A percentile compares a stretch with the other conserved stretches of the same genome.
Evolutionary conservation across 2,113 vertebrate genomes (phyloP).

Genomic region (Martes martes): DNA sequence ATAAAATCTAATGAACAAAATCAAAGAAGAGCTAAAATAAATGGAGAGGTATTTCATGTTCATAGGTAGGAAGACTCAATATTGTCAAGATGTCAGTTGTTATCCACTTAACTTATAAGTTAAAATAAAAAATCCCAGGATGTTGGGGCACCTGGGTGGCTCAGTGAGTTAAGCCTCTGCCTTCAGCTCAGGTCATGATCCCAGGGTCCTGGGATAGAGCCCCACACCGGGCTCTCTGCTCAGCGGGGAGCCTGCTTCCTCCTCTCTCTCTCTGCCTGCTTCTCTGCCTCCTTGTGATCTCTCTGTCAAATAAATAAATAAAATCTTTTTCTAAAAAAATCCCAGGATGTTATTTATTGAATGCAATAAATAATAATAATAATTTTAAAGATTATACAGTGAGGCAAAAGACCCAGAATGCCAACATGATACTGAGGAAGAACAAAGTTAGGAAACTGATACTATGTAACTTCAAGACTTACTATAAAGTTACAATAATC

Average conservation of each 20-base stretch:
- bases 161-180: too few relatives aligned
- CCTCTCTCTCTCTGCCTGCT: too few relatives aligned
- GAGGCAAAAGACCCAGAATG: not conserved
- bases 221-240: too few relatives aligned
- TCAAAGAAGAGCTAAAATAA: not conserved
- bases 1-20: not conserved
- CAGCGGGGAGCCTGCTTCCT: too few relatives aligned
- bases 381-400: not conserved
- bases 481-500: not conserved
- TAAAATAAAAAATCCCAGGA: not conserved
- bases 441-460: not conserved
- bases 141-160: too few relatives aligned
- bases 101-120: not conserved
- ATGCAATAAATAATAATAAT: not conserved
- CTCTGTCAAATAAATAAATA: too few relatives aligned
- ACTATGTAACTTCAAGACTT: not conserved
- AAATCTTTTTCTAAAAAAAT: not conserved
- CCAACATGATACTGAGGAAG: not conserved
- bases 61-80: not conserved
- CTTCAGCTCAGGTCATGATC: too few relatives aligned
- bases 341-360: not conserved
- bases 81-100: not conserved
- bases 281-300: too few relatives aligned
- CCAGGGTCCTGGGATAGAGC: too few relatives aligned
- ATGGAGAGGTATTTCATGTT: not conserved